Evolutionary conservation across 1,140 invertebrate genomes (phyloP), one percentile per base, ranked within the genome.

Genomic region (Saccostrea cuccullata): DNA sequence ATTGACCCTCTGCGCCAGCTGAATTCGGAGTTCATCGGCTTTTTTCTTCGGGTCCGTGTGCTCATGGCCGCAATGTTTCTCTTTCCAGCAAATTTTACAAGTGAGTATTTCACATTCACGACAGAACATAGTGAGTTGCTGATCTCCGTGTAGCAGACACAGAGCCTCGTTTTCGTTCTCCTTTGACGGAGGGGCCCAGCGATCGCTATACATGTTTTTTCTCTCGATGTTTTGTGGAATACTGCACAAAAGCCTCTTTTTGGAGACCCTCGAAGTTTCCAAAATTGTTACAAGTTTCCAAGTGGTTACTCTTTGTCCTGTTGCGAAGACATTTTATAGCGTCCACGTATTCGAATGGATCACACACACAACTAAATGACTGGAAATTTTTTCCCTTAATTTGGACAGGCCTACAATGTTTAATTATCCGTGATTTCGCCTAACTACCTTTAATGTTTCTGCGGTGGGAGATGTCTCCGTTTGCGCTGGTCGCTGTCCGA

Each of bases 11-110:
- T 56, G 47, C 8, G 40, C 40, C 8, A 84, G 55, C 55, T 56
- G 40, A 26, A 84, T 84, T n/a, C 82, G 12, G 8, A 84, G 82
- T 84, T 84, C 82, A 47, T 84, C 36, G 55, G 82, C 82, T 23
- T 55, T 23, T 84, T 55, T 55, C 82, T 17, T 55, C 23, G 55
- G 0, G 17, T 84, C 82, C 23, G 40, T 9, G 20, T 84, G 47
- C 20, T 55, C 55, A 55, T 84, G 82, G 40, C 26, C 26, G n/a
- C n/a, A 23, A 20, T 84, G 82, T 30, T 84, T 17, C 23, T 84
- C 82, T n/a, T 47, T 84, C 82, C 82, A 84, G n/a, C 82, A 84
- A 2, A 56, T 23, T 15, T 23, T 23, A 84, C 82, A 84, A 84
- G 55, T 40, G 17, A 84, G 40, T 55, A 23, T 36, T 55, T 84